Evolutionary conservation across 2,113 vertebrate species (phyloP).

Genomic region (Atractosteus spatula): DNA sequence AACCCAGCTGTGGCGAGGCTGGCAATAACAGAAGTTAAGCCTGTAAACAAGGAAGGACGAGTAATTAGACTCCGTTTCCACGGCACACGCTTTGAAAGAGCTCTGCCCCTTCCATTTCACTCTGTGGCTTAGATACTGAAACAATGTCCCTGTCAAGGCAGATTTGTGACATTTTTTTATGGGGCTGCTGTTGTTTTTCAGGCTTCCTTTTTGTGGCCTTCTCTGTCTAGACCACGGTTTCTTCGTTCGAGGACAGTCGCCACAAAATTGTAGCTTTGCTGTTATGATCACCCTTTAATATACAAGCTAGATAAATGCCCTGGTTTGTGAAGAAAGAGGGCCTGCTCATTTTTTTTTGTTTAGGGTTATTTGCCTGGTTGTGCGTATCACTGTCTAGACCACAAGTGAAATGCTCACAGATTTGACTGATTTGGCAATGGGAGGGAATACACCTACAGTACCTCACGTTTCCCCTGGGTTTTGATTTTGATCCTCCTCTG

Average conservation of each 20-base stretch:
- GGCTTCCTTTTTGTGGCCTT: constrained; percentile 46
- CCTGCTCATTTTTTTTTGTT: constrained; percentile 10
- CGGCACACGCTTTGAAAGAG: constrained; percentile 23
- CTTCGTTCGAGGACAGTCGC: constrained; percentile 31
- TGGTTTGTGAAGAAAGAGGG: constrained; percentile 29
- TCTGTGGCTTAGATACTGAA: constrained; percentile 24
- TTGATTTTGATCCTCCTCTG: too few relatives aligned
- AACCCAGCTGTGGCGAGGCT: constrained; percentile 10
- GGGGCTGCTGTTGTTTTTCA: constrained; percentile 51
- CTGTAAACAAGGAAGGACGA: constrained; percentile 19
- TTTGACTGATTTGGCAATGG: too few relatives aligned
- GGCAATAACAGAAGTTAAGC: constrained; percentile 15
- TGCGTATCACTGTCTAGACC: background rate
- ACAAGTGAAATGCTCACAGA: background rate
- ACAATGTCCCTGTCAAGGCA: constrained; percentile 28
- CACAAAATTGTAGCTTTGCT: constrained; percentile 52
- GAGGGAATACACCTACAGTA: too few relatives aligned
- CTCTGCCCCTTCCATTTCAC: background rate
- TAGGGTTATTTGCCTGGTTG: background rate
- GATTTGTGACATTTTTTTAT: constrained; percentile 40
- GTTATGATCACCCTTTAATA: constrained; percentile 52
- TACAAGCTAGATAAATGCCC: constrained; percentile 42
- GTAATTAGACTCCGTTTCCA: constrained; percentile 19
- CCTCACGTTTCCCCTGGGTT: too few relatives aligned
- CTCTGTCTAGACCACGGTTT: constrained; percentile 59